phyloP scores from a whole-genome alignment of 2,113 vertebrate genomes.

The Phaethon lepturus region DNA sequence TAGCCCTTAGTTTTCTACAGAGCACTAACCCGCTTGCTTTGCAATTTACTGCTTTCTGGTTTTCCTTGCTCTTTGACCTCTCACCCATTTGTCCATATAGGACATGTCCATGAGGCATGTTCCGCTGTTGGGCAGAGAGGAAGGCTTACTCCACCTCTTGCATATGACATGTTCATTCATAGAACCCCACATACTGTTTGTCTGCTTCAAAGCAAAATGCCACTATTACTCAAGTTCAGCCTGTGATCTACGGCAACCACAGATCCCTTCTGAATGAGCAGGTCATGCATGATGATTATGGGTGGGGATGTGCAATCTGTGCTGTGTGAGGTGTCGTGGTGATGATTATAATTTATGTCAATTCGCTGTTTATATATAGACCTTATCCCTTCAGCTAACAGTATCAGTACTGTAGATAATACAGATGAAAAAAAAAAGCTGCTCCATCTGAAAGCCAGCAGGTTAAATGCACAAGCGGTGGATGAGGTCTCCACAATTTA shows the following conservation, averaged over 20 bases:
- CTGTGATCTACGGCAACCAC: not conserved
- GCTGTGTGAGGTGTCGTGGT: not conserved
- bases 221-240: not conserved
- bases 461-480: not conserved
- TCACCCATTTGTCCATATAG: not conserved
- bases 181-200: not conserved
- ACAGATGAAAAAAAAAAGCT: not conserved
- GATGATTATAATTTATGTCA: not conserved
- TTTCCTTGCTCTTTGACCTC: not conserved
- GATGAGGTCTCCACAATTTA: not conserved
- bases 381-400: not conserved
- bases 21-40: not conserved
- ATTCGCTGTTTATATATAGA: not conserved
- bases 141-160: not conserved
- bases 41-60: not conserved
- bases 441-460: not conserved
- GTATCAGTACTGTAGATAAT: rapidly evolving
- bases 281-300: not conserved
- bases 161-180: not conserved
- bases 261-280: constrained; percentile 2
- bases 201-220: not conserved
- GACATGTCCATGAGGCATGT: not conserved
- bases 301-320: not conserved
- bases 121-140: not conserved
- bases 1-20: not conserved